Evolutionary conservation across 2,888 invertebrate genomes (phyloP).

Genomic region (Epiperipatus broadwayi): DNA sequence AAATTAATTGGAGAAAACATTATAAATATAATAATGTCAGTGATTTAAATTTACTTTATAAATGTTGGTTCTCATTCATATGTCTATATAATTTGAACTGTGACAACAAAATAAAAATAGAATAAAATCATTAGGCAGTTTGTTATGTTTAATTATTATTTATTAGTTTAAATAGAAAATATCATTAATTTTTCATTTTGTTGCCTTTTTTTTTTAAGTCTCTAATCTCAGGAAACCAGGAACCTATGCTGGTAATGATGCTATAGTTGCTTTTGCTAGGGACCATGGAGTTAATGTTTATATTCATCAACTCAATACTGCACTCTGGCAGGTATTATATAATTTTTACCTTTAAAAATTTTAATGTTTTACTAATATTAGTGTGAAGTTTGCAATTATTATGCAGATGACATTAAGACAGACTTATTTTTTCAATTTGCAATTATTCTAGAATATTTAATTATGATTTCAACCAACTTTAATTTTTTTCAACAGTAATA

Average conservation of each 20-base stretch:
- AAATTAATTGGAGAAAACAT: too few relatives aligned
- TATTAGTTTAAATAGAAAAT: slow-evolving; percentile 1
- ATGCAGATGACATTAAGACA: too few relatives aligned
- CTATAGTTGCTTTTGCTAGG: slow-evolving; percentile 34
- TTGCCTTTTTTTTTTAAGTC: slow-evolving; percentile 21
- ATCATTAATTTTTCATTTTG: slow-evolving; percentile 10
- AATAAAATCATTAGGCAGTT: neutral
- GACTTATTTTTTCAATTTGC: too few relatives aligned
- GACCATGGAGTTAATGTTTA: slow-evolving; percentile 30
- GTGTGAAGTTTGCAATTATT: too few relatives aligned
- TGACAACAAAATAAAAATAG: too few relatives aligned
- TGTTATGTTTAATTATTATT: neutral
- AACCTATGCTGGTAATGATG: slow-evolving; percentile 35
- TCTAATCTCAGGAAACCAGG: slow-evolving; percentile 29
- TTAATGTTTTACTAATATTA: neutral
- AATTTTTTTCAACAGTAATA: too few relatives aligned
- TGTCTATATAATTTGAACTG: too few relatives aligned
- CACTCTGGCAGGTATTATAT: slow-evolving; percentile 22
- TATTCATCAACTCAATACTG: slow-evolving; percentile 31
- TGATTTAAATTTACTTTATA: too few relatives aligned
- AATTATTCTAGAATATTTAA: too few relatives aligned
- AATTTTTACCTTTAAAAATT: neutral
- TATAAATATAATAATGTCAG: too few relatives aligned
- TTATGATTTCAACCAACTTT: too few relatives aligned
- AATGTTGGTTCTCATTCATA: too few relatives aligned